Evolutionary conservation across 2,113 vertebrate genomes (phyloP).

Genomic region (Xyrauchen texanus): DNA sequence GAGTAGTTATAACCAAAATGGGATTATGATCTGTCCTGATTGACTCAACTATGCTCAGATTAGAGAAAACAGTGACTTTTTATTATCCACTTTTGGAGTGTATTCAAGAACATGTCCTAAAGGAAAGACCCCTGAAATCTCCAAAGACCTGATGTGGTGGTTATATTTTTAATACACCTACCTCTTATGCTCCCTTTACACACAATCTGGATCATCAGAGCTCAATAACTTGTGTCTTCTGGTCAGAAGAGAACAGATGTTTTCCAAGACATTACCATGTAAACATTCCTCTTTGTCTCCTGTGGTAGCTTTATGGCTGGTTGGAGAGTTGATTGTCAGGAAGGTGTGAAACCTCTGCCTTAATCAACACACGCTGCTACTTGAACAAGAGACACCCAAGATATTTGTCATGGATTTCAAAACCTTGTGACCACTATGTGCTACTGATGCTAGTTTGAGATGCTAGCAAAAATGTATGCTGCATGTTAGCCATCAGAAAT

Average conservation of each 20-base stretch:
- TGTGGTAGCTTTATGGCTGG: neutral
- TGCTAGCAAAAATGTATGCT: conserved; percentile 46
- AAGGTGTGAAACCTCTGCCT: conserved; percentile 38
- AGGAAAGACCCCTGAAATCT: neutral
- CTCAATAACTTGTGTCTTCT: conserved; percentile 35
- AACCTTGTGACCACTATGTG: conserved; percentile 49
- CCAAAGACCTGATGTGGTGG: neutral
- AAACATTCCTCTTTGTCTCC: conserved; percentile 10
- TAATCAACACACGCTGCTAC: conserved; percentile 28
- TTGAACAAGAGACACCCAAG: conserved; percentile 43
- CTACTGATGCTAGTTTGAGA: conserved; percentile 53
- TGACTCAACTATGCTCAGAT: too few species aligned
- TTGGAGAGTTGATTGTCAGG: conserved; percentile 3
- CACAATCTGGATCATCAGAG: neutral
- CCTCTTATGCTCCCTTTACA: neutral
- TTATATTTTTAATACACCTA: neutral
- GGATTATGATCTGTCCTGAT: too few species aligned
- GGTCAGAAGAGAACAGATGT: conserved; percentile 43
- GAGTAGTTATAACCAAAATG: too few species aligned
- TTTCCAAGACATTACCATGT: conserved; percentile 34
- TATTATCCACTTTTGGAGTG: too few species aligned
- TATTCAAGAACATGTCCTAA: too few species aligned
- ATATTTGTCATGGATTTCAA: conserved; percentile 53
- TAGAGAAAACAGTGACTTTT: too few species aligned
- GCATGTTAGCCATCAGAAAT: conserved; percentile 33